Percentiles rank a stretch among this genome's conserved stretches.
These are phyloP conservation scores for Rhea americana DNA, from an alignment of 2,113 vertebrate species.

Conservation along the genomic window DNA sequence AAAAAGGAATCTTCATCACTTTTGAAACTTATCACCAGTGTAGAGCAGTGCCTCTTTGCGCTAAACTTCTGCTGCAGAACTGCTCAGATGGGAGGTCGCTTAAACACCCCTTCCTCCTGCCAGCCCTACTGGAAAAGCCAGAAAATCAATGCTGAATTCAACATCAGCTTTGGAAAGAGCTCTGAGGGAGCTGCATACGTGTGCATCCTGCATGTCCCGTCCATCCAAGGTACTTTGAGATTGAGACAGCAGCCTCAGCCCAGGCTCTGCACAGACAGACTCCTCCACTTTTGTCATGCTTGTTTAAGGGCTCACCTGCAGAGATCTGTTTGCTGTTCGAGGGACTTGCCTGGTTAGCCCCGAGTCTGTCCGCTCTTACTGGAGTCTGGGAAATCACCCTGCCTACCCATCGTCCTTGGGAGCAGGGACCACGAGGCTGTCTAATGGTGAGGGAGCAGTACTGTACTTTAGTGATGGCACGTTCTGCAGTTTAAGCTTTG, in stretches of 20 bases:
- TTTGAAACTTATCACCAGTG: accelerated
- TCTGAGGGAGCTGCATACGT: neutral
- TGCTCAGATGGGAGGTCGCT: neutral
- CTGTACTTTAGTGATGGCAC: no score
- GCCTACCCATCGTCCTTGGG: neutral
- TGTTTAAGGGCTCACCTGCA: neutral
- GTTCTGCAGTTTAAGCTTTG: neutral
- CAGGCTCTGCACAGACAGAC: neutral
- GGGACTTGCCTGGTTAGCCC: neutral
- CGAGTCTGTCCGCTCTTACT: neutral
- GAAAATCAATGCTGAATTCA: accelerated
- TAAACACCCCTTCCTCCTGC: neutral
- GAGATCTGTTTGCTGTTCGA: neutral
- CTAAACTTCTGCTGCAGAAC: accelerated
- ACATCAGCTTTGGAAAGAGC: neutral
- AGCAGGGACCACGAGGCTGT: neutral
- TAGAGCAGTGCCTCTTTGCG: accelerated
- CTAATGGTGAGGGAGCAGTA: neutral
- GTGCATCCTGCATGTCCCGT: no score
- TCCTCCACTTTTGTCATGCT: neutral
- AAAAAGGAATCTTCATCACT: accelerated
- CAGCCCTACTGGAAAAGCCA: neutral
- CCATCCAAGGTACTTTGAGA: neutral
- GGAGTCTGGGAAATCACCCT: neutral
- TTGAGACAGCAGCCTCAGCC: accelerated